Evolutionary conservation across 2,113 vertebrate species (phyloP).

Genomic region (Actenoides hombroni): DNA sequence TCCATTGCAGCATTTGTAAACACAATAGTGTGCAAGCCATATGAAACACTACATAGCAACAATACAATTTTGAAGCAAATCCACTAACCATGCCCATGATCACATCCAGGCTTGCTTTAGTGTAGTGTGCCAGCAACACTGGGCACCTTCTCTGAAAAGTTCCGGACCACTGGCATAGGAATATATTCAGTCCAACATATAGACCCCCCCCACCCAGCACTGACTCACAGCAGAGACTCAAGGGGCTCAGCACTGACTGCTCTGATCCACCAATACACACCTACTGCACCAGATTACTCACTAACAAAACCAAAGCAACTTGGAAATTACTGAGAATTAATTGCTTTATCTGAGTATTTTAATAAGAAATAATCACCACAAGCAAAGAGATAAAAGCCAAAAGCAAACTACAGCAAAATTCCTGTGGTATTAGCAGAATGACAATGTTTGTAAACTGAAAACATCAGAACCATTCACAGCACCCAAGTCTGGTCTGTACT

Average conservation of each 20-base stretch:
- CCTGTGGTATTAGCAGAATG: not conserved
- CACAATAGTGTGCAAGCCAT: no score
- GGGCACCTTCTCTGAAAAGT: not conserved
- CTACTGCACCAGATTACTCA: not conserved
- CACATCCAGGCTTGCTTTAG: not conserved
- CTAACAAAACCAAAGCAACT: not conserved
- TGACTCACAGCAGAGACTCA: not conserved
- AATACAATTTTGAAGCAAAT: not conserved
- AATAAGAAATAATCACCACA: not conserved
- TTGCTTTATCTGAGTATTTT: not conserved
- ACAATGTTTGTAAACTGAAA: not conserved
- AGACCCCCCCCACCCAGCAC: not conserved
- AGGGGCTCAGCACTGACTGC: not conserved
- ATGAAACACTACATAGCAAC: not conserved
- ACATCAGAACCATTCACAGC: not conserved
- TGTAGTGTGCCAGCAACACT: fast-evolving
- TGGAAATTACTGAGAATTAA: not conserved
- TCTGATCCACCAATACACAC: not conserved
- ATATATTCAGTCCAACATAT: not conserved
- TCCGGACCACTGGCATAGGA: not conserved
- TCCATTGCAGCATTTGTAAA: not conserved
- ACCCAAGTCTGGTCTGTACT: not conserved
- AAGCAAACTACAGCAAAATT: slow-evolving; percentile 23
- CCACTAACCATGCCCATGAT: not conserved
- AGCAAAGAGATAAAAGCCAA: slow-evolving; percentile 31